These are phyloP conservation scores for Sylvia borin DNA, from an alignment of 2,797 vertebrate species.

Conservation along the genomic window DNA sequence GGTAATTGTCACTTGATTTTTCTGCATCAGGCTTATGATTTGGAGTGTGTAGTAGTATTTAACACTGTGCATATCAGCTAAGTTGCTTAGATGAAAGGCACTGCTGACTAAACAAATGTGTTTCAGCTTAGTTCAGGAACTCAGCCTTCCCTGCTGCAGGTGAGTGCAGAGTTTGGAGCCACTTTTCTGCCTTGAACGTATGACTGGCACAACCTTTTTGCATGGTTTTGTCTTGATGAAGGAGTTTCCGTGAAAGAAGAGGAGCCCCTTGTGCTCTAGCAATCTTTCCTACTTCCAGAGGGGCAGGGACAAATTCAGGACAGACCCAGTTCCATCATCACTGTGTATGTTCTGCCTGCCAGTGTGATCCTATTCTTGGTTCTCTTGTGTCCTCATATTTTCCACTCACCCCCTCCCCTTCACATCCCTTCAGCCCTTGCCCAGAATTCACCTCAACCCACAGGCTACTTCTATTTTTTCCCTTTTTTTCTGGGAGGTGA, in stretches of 20 bases:
- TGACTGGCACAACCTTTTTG: background rate
- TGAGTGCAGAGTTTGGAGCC: background rate
- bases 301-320: background rate
- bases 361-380: background rate
- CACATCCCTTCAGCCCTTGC: background rate
- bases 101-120: background rate
- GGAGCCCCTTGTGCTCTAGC: background rate
- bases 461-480: background rate
- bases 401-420: background rate
- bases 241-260: background rate
- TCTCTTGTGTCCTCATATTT: background rate
- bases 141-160: background rate
- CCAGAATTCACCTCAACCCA: conserved; percentile 4
- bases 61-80: background rate
- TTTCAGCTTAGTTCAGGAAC: background rate
- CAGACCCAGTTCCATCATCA: background rate
- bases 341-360: background rate
- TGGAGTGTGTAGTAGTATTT: background rate
- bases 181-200: background rate
- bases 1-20: background rate
- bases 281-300: background rate
- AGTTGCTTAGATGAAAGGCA: background rate
- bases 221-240: background rate
- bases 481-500: background rate
- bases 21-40: background rate